Percentiles rank a stretch among this genome's conserved stretches.
These are phyloP conservation scores for Andrena praecox DNA, from an alignment of 2,888 invertebrate genomes.

Conservation along the genomic window DNA sequence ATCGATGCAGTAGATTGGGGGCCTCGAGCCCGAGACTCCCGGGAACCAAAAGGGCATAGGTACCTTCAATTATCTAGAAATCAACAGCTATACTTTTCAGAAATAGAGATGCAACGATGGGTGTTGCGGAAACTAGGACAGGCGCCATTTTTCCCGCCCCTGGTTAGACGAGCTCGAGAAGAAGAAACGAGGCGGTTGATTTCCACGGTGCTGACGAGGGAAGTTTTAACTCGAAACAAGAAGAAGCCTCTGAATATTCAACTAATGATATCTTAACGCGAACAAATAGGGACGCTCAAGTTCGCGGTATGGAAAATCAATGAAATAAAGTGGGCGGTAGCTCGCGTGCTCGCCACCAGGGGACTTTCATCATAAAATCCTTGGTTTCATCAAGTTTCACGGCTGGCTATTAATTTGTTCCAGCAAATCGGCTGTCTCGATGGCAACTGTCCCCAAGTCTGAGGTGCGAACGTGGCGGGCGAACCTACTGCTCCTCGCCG, in stretches of 20 bases:
- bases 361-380: slow-evolving; percentile 2
- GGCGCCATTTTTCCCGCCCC: not conserved
- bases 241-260: not conserved
- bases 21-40: not conserved
- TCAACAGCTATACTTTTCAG: not conserved
- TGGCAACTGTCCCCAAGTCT: not conserved
- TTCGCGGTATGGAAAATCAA: slow-evolving; percentile 28
- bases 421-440: not conserved
- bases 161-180: not conserved
- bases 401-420: not conserved
- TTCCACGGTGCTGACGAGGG: too few relatives aligned
- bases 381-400: not conserved
- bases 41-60: not conserved
- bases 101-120: not conserved
- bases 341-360: not conserved
- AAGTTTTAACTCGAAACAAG: not conserved
- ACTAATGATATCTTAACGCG: slow-evolving; percentile 1
- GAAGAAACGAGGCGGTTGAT: not conserved
- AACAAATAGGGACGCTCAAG: not conserved
- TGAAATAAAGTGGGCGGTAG: not conserved
- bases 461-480: not conserved
- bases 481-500: not conserved
- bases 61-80: not conserved
- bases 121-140: not conserved
- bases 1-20: not conserved